phyloP scores from a whole-genome alignment of 2,888 invertebrate genomes.

The Marronus borbonicus region DNA sequence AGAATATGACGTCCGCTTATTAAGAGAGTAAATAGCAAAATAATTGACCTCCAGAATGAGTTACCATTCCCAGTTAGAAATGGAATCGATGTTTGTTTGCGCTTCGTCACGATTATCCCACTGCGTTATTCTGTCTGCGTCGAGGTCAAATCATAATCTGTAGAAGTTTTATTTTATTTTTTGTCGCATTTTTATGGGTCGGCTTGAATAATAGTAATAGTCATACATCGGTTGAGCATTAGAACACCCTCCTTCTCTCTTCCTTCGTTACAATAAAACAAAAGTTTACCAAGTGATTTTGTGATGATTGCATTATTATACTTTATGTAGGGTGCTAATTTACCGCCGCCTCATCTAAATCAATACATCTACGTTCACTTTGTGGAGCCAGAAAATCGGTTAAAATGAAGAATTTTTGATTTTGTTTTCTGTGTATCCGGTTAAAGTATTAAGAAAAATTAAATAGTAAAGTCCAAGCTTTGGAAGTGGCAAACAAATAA shows the following conservation, averaged over 20 bases:
- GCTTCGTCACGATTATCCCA: conserved; percentile 33
- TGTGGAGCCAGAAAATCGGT: no score
- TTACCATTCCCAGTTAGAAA: conserved; percentile 11
- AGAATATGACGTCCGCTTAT: not conserved
- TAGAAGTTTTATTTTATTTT: conserved; percentile 10
- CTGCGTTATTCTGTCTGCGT: conserved; percentile 32
- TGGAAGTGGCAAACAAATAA: no score
- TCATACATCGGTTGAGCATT: conserved; percentile 30
- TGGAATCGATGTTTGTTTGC: conserved; percentile 37
- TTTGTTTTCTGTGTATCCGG: no score
- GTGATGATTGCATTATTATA: no score
- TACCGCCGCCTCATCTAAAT: no score
- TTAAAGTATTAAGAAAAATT: no score
- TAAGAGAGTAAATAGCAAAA: not conserved
- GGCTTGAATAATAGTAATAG: conserved; percentile 9
- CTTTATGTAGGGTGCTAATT: no score
- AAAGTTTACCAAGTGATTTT: no score
- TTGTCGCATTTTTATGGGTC: conserved; percentile 6
- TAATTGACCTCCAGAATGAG: conserved; percentile 9
- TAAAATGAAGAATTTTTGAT: no score
- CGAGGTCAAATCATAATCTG: conserved; percentile 25
- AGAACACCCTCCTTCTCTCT: not conserved
- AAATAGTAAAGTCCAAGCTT: no score
- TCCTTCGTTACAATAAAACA: no score
- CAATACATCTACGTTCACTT: no score